phyloP scores from a whole-genome alignment of 2,113 vertebrate genomes.

The Centropus unirufus region DNA sequence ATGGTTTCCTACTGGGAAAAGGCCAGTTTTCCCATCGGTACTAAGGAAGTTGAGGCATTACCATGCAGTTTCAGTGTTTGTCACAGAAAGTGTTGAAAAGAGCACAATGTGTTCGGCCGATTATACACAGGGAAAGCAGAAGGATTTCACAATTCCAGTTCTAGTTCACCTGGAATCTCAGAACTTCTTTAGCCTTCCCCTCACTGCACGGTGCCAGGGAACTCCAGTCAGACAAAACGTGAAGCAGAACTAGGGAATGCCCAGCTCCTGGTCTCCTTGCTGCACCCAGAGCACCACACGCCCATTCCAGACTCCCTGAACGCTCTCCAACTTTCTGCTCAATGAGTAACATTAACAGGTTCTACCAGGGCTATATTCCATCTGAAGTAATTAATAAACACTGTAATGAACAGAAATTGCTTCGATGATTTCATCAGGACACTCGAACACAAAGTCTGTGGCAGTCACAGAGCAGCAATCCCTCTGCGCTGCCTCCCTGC shows the following conservation, averaged over 20 bases:
- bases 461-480: constrained; percentile 56
- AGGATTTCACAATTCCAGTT: constrained; percentile 69
- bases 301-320: constrained; percentile 14
- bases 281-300: constrained; percentile 5
- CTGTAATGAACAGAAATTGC: constrained; percentile 56
- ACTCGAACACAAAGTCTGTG: constrained; percentile 65
- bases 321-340: constrained; percentile 2
- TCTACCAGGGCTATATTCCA: constrained; percentile 50
- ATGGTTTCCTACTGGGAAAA: constrained; percentile 69
- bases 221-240: constrained; percentile 36
- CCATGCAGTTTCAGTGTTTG: constrained; percentile 83
- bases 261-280: constrained; percentile 40
- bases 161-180: constrained; percentile 47
- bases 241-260: constrained; percentile 27
- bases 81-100: constrained; percentile 73
- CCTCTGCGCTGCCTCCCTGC: constrained; percentile 69
- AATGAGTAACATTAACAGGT: constrained; percentile 23
- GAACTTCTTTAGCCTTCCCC: constrained; percentile 27
- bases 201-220: constrained; percentile 50
- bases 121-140: constrained; percentile 71
- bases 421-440: constrained; percentile 63
- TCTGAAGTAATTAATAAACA: constrained; percentile 62
- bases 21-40: constrained; percentile 65
- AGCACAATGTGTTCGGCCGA: constrained; percentile 68
- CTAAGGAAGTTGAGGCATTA: constrained; percentile 75